These are phyloP conservation scores for Spodoptera exigua DNA, from an alignment of 2,888 invertebrate species.

Conservation along the genomic window DNA sequence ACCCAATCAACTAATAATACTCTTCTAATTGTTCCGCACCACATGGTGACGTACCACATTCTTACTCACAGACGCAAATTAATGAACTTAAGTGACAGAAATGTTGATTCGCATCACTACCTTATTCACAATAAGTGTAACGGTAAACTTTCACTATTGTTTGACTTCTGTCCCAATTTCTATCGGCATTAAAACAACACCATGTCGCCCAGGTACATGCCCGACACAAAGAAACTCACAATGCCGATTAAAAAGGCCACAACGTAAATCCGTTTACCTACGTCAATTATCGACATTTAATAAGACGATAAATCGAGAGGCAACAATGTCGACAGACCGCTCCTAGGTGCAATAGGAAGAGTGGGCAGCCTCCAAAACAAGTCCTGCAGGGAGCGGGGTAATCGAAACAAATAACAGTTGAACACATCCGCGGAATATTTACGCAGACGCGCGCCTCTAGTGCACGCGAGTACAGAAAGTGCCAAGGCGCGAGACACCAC, in stretches of 20 bases:
- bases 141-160: conserved; percentile 58
- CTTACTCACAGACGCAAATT: conserved; percentile 36
- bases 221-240: conserved; percentile 40
- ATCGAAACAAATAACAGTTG: conserved; percentile 51
- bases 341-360: conserved; percentile 60
- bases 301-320: conserved; percentile 59
- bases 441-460: conserved; percentile 32
- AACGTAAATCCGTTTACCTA: conserved; percentile 65
- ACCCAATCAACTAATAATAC: conserved; percentile 42
- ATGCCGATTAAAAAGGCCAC: conserved; percentile 44
- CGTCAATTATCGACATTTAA: conserved; percentile 71
- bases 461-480: conserved; percentile 27
- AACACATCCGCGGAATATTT: conserved; percentile 43
- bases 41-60: conserved; percentile 50
- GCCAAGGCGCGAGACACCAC: conserved; percentile 1
- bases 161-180: conserved; percentile 50
- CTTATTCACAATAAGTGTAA: conserved; percentile 38
- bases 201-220: conserved; percentile 38
- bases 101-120: conserved; percentile 32
- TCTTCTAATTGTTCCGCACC: conserved; percentile 58
- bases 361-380: conserved; percentile 51
- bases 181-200: conserved; percentile 38
- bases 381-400: conserved; percentile 41
- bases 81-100: conserved; percentile 26
- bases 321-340: conserved; percentile 54